Conservation (phyloP, 2,113 vertebrate genomes). For the Panthera leo region DNA sequence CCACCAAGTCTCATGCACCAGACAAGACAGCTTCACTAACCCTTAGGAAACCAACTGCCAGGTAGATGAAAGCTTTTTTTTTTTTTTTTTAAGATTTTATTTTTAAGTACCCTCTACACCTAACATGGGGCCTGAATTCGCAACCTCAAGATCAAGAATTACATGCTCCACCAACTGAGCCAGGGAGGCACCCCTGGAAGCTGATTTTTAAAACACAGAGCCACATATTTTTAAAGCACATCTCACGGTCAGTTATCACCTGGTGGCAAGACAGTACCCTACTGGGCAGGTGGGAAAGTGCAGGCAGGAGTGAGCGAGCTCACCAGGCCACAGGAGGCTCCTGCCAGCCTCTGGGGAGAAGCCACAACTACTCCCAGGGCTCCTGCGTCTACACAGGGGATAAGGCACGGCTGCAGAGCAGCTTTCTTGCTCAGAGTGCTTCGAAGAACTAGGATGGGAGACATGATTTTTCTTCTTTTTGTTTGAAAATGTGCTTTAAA, state of each 20-base stretch:
- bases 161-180: background rate
- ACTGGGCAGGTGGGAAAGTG: background rate
- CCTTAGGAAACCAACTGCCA: background rate
- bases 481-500: background rate
- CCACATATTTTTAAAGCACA: background rate
- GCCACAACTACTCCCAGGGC: background rate
- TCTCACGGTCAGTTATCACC: background rate
- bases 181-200: background rate
- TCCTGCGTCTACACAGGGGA: background rate
- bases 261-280: background rate
- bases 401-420: too few relatives aligned
- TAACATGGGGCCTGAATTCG: background rate
- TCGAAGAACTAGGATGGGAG: background rate
- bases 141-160: background rate
- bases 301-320: background rate
- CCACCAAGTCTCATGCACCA: background rate
- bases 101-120: background rate
- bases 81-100: background rate
- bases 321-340: background rate
- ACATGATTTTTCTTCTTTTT: background rate
- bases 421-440: background rate
- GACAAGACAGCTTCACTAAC: background rate
- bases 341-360: background rate
- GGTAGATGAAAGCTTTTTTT: background rate
- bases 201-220: constrained; percentile 9